Evolutionary conservation across 35 echinoderm and acorn worm species (phyloP).

Genomic region (Acanthaster planci): DNA sequence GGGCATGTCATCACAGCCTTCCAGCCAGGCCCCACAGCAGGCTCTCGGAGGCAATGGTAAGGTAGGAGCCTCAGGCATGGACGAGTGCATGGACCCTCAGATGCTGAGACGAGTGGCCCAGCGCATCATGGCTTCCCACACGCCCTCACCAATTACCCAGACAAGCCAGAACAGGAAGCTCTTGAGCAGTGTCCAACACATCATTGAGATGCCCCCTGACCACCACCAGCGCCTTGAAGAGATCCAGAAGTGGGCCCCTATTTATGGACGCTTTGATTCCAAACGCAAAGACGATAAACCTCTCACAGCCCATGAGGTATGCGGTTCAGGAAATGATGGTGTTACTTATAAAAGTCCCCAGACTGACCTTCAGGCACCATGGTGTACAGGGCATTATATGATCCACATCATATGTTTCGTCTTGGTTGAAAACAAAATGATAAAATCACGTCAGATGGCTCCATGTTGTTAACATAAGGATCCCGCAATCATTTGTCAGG

Average conservation of each 20-base stretch:
- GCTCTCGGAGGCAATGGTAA: not conserved
- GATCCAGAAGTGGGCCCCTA: constrained; percentile 91
- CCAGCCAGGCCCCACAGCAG: not conserved
- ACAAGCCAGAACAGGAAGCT: constrained; percentile 65
- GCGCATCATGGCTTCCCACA: not conserved
- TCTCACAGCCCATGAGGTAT: constrained; percentile 91
- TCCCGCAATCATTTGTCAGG: too few relatives aligned
- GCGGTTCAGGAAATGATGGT: not conserved
- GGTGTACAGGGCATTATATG: too few relatives aligned
- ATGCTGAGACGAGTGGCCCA: constrained; percentile 3
- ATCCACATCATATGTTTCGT: too few relatives aligned
- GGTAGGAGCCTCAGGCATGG: not conserved
- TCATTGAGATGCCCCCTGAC: constrained; percentile 82
- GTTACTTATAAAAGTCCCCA: too few relatives aligned
- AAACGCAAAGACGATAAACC: constrained; percentile 95
- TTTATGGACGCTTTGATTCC: constrained; percentile 98
- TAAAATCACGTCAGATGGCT: too few relatives aligned
- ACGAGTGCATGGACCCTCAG: not conserved
- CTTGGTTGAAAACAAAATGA: too few relatives aligned
- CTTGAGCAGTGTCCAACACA: constrained; percentile 68
- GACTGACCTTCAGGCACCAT: too few relatives aligned
- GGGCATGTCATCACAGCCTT: not conserved
- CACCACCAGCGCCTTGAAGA: constrained; percentile 76
- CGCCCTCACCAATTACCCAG: not conserved
- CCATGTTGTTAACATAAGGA: too few relatives aligned